Conservation (phyloP, 2,888 invertebrate genomes). For the Myopa testacea region DNA sequence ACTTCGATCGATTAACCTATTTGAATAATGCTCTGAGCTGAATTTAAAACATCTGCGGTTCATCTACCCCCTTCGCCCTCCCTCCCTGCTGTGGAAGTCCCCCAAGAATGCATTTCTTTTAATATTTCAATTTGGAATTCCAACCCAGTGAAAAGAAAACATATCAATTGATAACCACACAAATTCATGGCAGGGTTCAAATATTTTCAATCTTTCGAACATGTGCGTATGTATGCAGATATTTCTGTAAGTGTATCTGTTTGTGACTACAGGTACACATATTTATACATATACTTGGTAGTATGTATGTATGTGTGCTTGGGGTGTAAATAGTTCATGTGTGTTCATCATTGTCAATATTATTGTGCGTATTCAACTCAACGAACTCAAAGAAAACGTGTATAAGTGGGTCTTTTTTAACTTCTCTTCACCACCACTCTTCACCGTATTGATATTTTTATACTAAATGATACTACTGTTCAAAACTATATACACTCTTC, state of each 20-base stretch:
- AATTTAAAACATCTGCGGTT: background rate
- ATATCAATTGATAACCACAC: background rate
- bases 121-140: conserved; percentile 24
- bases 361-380: too few relatives aligned
- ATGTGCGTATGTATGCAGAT: background rate
- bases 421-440: too few relatives aligned
- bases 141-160: conserved; percentile 8
- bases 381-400: too few relatives aligned
- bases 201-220: background rate
- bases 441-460: too few relatives aligned
- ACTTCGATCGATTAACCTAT: background rate
- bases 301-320: background rate
- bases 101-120: conserved; percentile 1
- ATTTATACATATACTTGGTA: background rate
- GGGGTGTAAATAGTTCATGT: too few relatives aligned
- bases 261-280: background rate
- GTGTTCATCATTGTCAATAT: too few relatives aligned
- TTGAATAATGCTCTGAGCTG: background rate
- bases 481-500: too few relatives aligned
- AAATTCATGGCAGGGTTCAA: conserved; percentile 15
- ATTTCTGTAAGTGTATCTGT: background rate
- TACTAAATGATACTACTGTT: too few relatives aligned
- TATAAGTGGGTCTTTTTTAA: too few relatives aligned
- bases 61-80: background rate
- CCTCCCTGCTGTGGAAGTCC: background rate